Evolutionary conservation across 2,797 vertebrate genomes (phyloP), one percentile per base, ranked within the genome.

Genomic region (Poecilia gillii): DNA sequence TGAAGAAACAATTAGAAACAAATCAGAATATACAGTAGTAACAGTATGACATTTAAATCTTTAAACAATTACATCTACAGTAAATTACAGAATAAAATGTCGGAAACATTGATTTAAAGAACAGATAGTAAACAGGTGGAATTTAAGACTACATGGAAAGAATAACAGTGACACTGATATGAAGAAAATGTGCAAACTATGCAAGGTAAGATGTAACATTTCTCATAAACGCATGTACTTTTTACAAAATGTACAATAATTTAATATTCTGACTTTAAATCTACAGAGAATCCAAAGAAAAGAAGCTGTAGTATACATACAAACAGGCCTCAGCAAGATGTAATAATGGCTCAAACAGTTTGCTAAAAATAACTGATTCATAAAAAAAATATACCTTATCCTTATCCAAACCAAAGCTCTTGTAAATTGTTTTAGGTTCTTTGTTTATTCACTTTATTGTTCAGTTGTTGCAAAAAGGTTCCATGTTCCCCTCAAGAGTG

Each of bases 1-100:
- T 2, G 2, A 36, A 9, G 51, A 62, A 74, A 51, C 23, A 68
- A 55, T 73, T 28, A 12, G 13, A 45, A 45, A 71, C 9, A 78
- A 64, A 73, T 31, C 25, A 33, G 43, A 53, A 72, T 41, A 78
- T 66, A 33, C 83, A 76, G 68, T 74, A 81, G 25, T 64, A 72
- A 18, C 14, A 49, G 12, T 43, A 23, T 71, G 51, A 74, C 53
- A 73, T 82, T 20, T 77, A 71, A 74, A 81, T 74, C 39, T 51
- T 73, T 28, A 80, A 36, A 73, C 39, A 74, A 31, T 53, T n/a
- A 33, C 57, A 33, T 72, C 47, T 64, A 36, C 33, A 74, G 33
- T 6, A 66, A 33, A 28, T 39, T 78, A 25, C 39, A 72, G 6
- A 59, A 73, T 33, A 46, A 14, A 16, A 28, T 28, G 13, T 36